phyloP scores from a whole-genome alignment of 1,140 invertebrate genomes.

The Uloborus diversus region DNA sequence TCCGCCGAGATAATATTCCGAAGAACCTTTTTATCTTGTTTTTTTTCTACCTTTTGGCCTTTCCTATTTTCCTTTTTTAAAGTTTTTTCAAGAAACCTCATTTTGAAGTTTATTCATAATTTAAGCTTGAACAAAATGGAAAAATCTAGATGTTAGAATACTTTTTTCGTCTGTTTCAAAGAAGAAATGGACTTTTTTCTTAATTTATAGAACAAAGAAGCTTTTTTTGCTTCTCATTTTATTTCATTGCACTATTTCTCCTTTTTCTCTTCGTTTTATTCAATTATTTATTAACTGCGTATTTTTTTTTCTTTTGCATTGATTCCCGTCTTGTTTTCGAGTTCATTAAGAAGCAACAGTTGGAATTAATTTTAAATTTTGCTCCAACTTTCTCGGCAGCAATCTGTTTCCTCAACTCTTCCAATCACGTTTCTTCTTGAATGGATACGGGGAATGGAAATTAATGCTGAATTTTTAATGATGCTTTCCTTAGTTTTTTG shows the following conservation, averaged over 20 bases:
- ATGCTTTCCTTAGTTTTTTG: too few relatives aligned
- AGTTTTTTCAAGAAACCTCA: conserved; percentile 29
- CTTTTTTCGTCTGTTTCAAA: neutral
- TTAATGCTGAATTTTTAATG: too few relatives aligned
- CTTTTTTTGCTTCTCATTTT: neutral
- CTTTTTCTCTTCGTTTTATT: neutral
- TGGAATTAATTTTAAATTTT: too few relatives aligned
- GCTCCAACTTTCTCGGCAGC: too few relatives aligned
- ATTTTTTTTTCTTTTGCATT: neutral
- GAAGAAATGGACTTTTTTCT: conserved; percentile 17
- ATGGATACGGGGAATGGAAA: too few relatives aligned
- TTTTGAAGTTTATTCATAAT: conserved; percentile 46
- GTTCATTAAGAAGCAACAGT: neutral
- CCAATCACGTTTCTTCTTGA: too few relatives aligned
- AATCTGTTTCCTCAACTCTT: too few relatives aligned
- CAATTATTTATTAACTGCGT: neutral
- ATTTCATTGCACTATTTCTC: neutral
- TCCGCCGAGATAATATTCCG: conserved; percentile 33
- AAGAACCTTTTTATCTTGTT: conserved; percentile 15
- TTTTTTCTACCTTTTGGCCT: conserved; percentile 8
- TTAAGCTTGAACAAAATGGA: conserved; percentile 20
- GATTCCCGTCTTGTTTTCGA: neutral
- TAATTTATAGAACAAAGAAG: conserved; percentile 43
- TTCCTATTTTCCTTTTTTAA: conserved; percentile 6
- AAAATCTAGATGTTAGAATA: conserved; percentile 16